A percentile compares a stretch with the other conserved stretches of the same genome.
These are phyloP conservation scores for Cyprinus carpio DNA, from an alignment of 2,113 vertebrate genomes.

Conservation along the genomic window DNA sequence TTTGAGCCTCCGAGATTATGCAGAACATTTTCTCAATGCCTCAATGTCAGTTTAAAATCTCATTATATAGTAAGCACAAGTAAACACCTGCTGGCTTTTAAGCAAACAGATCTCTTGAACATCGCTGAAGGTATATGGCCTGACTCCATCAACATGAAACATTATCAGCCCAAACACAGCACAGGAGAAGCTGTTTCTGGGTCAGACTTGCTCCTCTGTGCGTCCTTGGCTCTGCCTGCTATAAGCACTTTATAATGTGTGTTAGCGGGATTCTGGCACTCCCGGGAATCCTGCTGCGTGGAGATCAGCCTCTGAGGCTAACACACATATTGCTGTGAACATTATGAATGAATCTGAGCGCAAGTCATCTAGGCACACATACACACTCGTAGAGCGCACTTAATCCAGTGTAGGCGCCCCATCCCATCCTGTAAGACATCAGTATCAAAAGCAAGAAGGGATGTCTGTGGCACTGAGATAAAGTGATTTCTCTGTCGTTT, in stretches of 20 bases:
- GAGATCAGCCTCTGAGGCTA: slow-evolving; percentile 44
- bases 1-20: not conserved
- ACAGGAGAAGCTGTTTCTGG: slow-evolving; percentile 70
- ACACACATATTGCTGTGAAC: slow-evolving; percentile 11
- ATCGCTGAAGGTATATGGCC: slow-evolving; percentile 13
- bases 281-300: slow-evolving; percentile 51
- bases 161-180: slow-evolving; percentile 52
- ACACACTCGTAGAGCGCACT: not conserved
- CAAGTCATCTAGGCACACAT: slow-evolving; percentile 15
- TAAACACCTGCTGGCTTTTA: slow-evolving; percentile 11
- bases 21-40: not conserved
- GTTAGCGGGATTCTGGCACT: slow-evolving; percentile 59
- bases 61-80: slow-evolving; percentile 39
- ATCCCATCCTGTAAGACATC: slow-evolving; percentile 15
- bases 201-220: slow-evolving; percentile 62
- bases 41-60: slow-evolving; percentile 30
- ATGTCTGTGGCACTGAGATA: slow-evolving; percentile 41
- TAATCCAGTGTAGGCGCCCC: slow-evolving; percentile 41
- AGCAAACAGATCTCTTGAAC: not conserved
- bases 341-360: slow-evolving; percentile 56
- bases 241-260: slow-evolving; percentile 59
- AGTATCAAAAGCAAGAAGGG: not conserved
- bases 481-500: slow-evolving; percentile 28
- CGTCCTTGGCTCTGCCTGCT: slow-evolving; percentile 68
- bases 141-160: slow-evolving; percentile 34